These are phyloP conservation scores for Apocrypta bakeri DNA, from an alignment of 1,140 invertebrate genomes.

Conservation along the genomic window DNA sequence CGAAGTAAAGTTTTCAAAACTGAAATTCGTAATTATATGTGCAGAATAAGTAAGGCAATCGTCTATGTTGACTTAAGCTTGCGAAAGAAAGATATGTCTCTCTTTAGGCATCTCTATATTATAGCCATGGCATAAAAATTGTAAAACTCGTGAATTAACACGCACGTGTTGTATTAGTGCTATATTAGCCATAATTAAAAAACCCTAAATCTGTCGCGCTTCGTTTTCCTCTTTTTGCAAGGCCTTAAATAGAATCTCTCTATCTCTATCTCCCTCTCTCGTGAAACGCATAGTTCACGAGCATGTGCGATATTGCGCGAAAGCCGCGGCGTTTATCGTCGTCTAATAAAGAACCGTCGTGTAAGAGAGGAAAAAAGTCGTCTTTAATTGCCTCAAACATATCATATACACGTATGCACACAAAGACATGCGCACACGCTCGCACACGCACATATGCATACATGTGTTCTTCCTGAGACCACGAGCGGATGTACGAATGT, in stretches of 20 bases:
- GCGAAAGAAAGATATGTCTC: background rate
- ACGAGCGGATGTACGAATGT: slow-evolving; percentile 5
- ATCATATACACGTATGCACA: too few relatives aligned
- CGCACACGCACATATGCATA: too few relatives aligned
- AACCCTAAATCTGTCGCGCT: background rate
- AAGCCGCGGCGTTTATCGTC: slow-evolving; percentile 10
- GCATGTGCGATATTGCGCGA: slow-evolving; percentile 13
- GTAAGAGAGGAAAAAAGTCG: background rate
- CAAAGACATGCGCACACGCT: too few relatives aligned
- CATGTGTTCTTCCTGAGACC: slow-evolving; percentile 22
- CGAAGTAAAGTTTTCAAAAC: too few relatives aligned
- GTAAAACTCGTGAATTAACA: background rate
- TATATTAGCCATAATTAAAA: background rate
- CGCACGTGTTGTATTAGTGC: background rate
- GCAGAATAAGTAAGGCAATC: too few relatives aligned
- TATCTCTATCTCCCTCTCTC: too few relatives aligned
- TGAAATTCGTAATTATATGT: too few relatives aligned
- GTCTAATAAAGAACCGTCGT: slow-evolving; percentile 25
- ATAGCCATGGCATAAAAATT: too few relatives aligned
- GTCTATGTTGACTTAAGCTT: background rate
- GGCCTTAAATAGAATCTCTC: too few relatives aligned
- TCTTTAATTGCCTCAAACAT: slow-evolving; percentile 21
- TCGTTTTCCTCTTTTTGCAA: background rate
- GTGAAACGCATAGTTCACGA: slow-evolving; percentile 1
- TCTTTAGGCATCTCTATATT: background rate